phyloP scores from a whole-genome alignment of 2,113 vertebrate species.

The Pterocles orientalis region DNA sequence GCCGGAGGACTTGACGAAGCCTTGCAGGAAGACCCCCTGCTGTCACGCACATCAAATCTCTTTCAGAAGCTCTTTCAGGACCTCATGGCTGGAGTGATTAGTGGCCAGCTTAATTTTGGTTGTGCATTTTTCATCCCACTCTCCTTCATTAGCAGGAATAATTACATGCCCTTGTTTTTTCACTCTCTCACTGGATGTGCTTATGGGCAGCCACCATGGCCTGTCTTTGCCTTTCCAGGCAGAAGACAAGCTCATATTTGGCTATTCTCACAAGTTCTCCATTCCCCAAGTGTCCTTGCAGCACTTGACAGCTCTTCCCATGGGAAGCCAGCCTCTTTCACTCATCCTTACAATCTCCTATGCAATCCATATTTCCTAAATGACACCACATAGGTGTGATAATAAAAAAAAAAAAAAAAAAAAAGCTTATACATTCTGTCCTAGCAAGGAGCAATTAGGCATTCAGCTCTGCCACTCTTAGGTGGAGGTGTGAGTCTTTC shows the following conservation, averaged over 20 bases:
- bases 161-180: background rate
- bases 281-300: background rate
- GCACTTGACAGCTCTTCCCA: background rate
- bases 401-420: background rate
- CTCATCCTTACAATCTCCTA: background rate
- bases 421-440: background rate
- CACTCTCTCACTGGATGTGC: background rate
- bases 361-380: background rate
- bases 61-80: background rate
- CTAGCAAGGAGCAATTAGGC: background rate
- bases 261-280: background rate
- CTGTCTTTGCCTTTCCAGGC: background rate
- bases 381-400: fast-evolving
- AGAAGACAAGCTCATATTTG: background rate
- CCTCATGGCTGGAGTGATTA: background rate
- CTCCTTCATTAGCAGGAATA: background rate
- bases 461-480: background rate
- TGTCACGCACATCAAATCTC: background rate
- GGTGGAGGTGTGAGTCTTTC: background rate
- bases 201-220: background rate
- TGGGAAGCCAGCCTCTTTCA: background rate
- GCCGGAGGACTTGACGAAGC: background rate
- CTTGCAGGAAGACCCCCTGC: background rate
- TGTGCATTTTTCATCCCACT: background rate
- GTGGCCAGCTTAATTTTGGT: background rate